These are phyloP conservation scores for Vultur gryphus DNA, from an alignment of 2,797 vertebrate genomes.

Conservation along the genomic window DNA sequence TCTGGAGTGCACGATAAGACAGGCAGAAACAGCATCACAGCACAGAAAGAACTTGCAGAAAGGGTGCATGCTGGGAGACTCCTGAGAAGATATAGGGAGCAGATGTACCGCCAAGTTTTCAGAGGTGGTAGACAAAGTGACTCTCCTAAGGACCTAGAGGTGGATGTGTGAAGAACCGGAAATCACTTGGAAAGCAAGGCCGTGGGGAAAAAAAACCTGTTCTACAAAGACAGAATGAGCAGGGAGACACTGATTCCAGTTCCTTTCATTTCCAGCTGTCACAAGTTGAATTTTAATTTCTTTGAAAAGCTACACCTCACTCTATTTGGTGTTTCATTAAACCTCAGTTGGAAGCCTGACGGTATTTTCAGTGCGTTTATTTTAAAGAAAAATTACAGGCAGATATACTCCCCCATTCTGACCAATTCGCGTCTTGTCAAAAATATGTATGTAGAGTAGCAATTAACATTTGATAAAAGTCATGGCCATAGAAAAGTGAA, in stretches of 20 bases:
- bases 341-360: background rate
- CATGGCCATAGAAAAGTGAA: background rate
- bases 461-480: background rate
- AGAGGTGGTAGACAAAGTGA: background rate
- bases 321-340: background rate
- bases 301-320: background rate
- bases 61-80: background rate
- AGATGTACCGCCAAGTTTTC: background rate
- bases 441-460: fast-evolving
- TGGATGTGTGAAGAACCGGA: background rate
- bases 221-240: background rate
- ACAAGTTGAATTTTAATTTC: background rate
- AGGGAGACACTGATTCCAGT: background rate
- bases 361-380: background rate
- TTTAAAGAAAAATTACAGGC: background rate
- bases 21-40: background rate
- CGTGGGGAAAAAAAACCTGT: fast-evolving
- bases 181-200: background rate
- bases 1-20: background rate
- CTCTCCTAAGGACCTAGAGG: background rate
- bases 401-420: background rate
- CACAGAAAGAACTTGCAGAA: background rate
- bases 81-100: background rate
- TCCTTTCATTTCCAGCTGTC: background rate
- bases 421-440: background rate